These are phyloP conservation scores for Paratrypauchen microcephalus DNA, from an alignment of 2,797 vertebrate genomes.

Conservation along the genomic window DNA sequence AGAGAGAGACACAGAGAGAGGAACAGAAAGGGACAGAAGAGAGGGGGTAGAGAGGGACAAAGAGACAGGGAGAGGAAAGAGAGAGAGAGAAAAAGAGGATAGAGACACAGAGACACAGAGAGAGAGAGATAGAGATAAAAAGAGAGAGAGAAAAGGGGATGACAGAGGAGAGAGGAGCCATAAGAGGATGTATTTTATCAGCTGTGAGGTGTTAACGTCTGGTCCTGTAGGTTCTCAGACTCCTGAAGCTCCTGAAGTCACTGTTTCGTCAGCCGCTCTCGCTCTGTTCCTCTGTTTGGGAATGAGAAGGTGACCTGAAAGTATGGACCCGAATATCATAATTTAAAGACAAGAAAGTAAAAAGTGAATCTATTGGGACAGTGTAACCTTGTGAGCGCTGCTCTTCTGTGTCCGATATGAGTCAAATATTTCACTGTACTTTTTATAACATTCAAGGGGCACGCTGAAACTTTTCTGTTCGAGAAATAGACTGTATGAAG, in stretches of 20 bases:
- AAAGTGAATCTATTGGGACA: constrained; percentile 23
- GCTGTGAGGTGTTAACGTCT: constrained; percentile 55
- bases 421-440: not conserved
- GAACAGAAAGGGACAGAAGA: not conserved
- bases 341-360: not conserved
- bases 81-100: not conserved
- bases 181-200: constrained; percentile 49
- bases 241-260: constrained; percentile 47
- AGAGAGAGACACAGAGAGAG: not conserved
- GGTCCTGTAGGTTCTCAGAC: constrained; percentile 4
- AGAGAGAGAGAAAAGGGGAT: not conserved
- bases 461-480: too few species aligned
- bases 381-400: constrained; percentile 35
- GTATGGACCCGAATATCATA: constrained; percentile 8
- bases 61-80: constrained; percentile 6
- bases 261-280: constrained; percentile 54
- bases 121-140: not conserved
- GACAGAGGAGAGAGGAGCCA: constrained; percentile 12
- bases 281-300: constrained; percentile 56
- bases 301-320: constrained; percentile 64
- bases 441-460: too few species aligned
- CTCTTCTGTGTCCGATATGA: not conserved
- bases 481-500: too few species aligned
- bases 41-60: too few species aligned
- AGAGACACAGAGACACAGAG: too few species aligned